Evolutionary conservation across 2,888 invertebrate species (phyloP).

Genomic region (Opisthograptis luteolata): DNA sequence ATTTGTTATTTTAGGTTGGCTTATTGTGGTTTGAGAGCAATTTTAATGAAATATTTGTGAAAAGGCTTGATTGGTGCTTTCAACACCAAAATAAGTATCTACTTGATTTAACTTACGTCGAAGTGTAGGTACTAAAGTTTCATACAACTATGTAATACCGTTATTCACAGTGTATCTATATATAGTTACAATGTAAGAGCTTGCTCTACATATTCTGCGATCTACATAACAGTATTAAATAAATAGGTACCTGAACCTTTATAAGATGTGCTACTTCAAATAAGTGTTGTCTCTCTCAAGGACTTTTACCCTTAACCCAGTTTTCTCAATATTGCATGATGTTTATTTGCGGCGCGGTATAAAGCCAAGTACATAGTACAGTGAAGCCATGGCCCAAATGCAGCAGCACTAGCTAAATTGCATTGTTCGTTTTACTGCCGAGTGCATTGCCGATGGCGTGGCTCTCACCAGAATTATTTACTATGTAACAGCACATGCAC

Average conservation of each 20-base stretch:
- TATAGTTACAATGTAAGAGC: no score
- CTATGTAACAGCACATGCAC: conserved; percentile 78
- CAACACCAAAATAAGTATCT: no score
- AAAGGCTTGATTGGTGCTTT: no score
- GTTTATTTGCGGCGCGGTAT: conserved; percentile 43
- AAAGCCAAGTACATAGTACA: conserved; percentile 60
- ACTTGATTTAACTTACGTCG: no score
- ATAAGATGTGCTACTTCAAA: conserved; percentile 9
- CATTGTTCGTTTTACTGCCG: conserved; percentile 80
- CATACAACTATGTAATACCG: no score
- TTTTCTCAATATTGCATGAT: conserved; percentile 44
- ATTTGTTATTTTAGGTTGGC: conserved; percentile 25
- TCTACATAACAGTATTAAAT: not conserved
- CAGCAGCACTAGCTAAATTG: conserved; percentile 78
- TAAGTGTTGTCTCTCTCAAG: conserved; percentile 12
- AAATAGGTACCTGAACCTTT: conserved; percentile 4
- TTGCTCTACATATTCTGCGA: no score
- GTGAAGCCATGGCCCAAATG: conserved; percentile 69
- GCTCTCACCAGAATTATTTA: conserved; percentile 79
- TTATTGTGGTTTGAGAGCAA: not conserved
- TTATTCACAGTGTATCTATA: no score
- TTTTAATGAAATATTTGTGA: no score
- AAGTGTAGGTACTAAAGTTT: no score
- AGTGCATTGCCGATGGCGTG: conserved; percentile 68
- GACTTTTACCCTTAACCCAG: conserved; percentile 23